Percentiles rank a stretch among this genome's conserved stretches.
Evolutionary conservation across 2,888 invertebrate species (phyloP).

Genomic region (Crioceris asparagi): DNA sequence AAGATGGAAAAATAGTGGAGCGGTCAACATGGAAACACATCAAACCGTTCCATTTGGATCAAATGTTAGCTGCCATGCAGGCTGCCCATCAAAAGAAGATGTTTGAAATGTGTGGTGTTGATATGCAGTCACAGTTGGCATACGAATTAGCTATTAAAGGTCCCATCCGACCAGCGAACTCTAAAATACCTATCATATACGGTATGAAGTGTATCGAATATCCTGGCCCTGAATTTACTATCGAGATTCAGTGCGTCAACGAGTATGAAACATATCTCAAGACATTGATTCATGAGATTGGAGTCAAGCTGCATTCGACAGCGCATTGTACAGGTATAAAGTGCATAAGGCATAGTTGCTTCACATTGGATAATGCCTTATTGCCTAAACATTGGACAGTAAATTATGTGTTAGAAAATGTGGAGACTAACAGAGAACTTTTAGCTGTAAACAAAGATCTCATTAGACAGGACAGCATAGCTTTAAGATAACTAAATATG

Average conservation of each 20-base stretch:
- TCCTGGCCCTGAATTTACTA: conserved; percentile 69
- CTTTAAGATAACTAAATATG: conserved; percentile 14
- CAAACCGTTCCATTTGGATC: conserved; percentile 56
- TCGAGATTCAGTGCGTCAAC: conserved; percentile 85
- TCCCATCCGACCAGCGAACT: conserved; percentile 60
- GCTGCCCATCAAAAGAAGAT: conserved; percentile 77
- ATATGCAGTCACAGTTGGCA: conserved; percentile 76
- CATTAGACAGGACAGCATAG: conserved; percentile 33
- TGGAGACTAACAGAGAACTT: conserved; percentile 45
- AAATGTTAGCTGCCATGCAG: conserved; percentile 67
- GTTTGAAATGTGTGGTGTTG: conserved; percentile 70
- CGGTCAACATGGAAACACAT: conserved; percentile 62
- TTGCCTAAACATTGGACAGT: conserved; percentile 75
- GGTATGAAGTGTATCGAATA: conserved; percentile 77
- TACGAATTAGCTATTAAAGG: conserved; percentile 83
- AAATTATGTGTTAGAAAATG: conserved; percentile 54
- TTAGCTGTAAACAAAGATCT: conserved; percentile 42
- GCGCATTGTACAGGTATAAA: conserved; percentile 74
- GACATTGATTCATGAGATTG: conserved; percentile 73
- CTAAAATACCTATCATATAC: conserved; percentile 69
- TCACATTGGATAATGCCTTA: conserved; percentile 63
- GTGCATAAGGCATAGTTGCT: conserved; percentile 75
- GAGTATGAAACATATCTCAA: conserved; percentile 71
- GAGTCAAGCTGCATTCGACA: conserved; percentile 61
- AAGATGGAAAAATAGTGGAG: conserved; percentile 60